These are phyloP conservation scores for Ommatoiulus sabulosus DNA, from an alignment of 2,888 invertebrate species.

Conservation along the genomic window DNA sequence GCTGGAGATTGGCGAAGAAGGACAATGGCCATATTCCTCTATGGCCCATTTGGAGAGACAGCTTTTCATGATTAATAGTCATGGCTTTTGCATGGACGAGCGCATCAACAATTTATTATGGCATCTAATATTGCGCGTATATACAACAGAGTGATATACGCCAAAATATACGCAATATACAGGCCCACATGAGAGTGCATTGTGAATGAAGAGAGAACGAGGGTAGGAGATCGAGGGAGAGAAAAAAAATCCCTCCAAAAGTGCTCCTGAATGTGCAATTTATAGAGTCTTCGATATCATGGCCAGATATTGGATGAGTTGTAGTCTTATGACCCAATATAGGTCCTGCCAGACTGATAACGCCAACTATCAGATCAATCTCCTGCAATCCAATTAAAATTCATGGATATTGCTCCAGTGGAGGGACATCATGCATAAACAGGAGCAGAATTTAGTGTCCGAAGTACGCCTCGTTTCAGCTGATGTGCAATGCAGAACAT, in stretches of 20 bases:
- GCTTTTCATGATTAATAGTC: conserved; percentile 52
- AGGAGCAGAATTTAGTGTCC: not conserved
- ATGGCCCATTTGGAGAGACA: conserved; percentile 48
- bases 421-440: conserved; percentile 52
- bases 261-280: conserved; percentile 52
- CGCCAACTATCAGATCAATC: conserved; percentile 53
- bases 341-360: conserved; percentile 52
- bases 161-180: conserved; percentile 37
- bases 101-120: conserved; percentile 49
- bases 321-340: conserved; percentile 51
- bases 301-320: conserved; percentile 51
- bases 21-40: conserved; percentile 51
- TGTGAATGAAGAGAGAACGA: conserved; percentile 44
- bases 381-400: conserved; percentile 52
- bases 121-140: conserved; percentile 46
- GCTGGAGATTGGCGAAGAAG: conserved; percentile 35
- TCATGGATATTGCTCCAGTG: conserved; percentile 42
- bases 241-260: conserved; percentile 50
- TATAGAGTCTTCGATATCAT: conserved; percentile 52
- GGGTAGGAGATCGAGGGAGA: conserved; percentile 9
- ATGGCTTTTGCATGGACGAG: conserved; percentile 43
- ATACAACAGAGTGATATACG: conserved; percentile 37
- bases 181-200: conserved; percentile 29
- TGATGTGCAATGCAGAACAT: not conserved
- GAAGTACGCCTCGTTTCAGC: not conserved